Conservation (phyloP, 2,113 vertebrate species). For the Tricholaema leucomelas region DNA sequence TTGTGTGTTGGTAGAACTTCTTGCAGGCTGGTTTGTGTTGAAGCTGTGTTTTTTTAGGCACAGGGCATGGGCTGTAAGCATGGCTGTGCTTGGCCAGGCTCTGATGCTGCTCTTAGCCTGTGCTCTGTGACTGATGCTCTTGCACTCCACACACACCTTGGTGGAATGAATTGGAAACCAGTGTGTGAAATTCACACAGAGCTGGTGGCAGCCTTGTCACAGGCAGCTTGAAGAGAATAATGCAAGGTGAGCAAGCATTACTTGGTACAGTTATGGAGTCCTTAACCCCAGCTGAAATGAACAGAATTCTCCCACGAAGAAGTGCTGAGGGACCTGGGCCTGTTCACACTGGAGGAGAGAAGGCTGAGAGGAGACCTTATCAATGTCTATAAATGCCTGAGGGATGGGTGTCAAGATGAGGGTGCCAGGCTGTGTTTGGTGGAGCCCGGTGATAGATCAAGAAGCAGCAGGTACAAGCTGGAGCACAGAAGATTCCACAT, state of each 20-base stretch:
- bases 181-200: background rate
- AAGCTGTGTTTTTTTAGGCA: background rate
- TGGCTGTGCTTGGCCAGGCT: background rate
- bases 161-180: background rate
- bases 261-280: background rate
- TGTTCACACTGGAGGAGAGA: too few relatives aligned
- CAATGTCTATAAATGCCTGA: too few relatives aligned
- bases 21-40: background rate
- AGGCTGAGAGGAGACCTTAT: too few relatives aligned
- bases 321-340: too few relatives aligned
- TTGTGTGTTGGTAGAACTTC: background rate
- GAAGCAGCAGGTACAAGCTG: too few relatives aligned
- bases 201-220: background rate
- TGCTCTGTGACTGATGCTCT: fast-evolving
- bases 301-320: background rate
- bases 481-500: too few relatives aligned
- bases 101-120: background rate
- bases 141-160: background rate
- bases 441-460: too few relatives aligned
- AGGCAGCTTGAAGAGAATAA: background rate
- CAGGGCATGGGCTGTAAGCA: background rate
- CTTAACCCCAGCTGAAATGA: background rate
- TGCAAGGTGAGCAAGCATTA: background rate
- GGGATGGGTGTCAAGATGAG: too few relatives aligned
- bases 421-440: too few relatives aligned